Base-by-base conservation (phyloP, 2,888 invertebrate genomes). In the Cryptocheilus praepositus region DNA sequence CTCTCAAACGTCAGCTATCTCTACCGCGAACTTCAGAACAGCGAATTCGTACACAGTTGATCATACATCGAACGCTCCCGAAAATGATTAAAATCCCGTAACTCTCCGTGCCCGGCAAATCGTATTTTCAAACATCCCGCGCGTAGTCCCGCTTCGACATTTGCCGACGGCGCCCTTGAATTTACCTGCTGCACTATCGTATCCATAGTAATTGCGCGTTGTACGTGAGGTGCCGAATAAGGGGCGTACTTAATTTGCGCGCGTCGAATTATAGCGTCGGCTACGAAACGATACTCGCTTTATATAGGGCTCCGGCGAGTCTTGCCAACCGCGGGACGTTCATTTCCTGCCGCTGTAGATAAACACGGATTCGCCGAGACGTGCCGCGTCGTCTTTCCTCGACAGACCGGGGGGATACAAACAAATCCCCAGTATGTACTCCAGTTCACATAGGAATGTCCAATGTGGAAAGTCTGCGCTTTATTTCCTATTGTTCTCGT, bases 381-480 rank as follows among this genome's bases (percentile, higher is more conserved):
- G 7, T 49, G 16, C 49, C 49, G n/a, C 16, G 16, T 4, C 16
- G 49, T 8, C 16, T 5, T 16, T n/a, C 13, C 13, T 36, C 36
- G 36, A 11, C 11, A 36, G 36, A 11, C 11, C 11, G 36, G 36
- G 36, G 36, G 36, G 36, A 7, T 11, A 11, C 36, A 36, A 7
- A 36, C 36, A 11, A 36, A 36, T 36, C 7, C 36, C 36, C 8
- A 8, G 49, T 13, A 49, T 49, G 16, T 49, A 49, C 49, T 49
- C 49, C 18, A 49, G 18, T 49, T 49, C 49, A 49, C 49, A 49
- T 49, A 18, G 18, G 16, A 49, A 8, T 49, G 18, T 49, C 49
- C 49, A 49, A 49, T 49, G 49, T 49, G 49, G 49, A 49, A 49
- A 49, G 49, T 16, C 49, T 49, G 49, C 49, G 49, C 49, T 11